These are phyloP conservation scores for Hydropsyche betteni DNA, from an alignment of 2,888 invertebrate genomes.

Conservation along the genomic window DNA sequence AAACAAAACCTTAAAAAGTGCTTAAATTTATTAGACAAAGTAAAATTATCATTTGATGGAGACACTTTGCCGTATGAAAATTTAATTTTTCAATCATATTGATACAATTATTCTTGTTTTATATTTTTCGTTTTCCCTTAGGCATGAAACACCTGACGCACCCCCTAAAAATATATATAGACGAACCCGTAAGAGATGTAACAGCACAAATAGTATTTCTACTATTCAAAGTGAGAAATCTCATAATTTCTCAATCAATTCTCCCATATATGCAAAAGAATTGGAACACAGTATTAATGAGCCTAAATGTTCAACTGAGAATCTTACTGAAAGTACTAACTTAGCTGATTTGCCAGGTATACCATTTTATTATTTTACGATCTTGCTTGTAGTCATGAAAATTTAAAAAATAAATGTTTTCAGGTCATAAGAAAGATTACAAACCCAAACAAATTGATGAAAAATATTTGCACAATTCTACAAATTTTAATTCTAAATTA, in stretches of 20 bases:
- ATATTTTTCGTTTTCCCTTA: too few species aligned
- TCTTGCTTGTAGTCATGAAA: background rate
- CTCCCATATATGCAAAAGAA: constrained; percentile 6
- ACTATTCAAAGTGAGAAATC: constrained; percentile 43
- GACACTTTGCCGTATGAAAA: too few species aligned
- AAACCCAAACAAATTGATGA: too few species aligned
- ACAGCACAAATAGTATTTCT: constrained; percentile 47
- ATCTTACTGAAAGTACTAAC: constrained; percentile 59
- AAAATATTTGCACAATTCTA: too few species aligned
- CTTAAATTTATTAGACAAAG: constrained; percentile 60
- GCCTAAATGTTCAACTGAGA: constrained; percentile 32
- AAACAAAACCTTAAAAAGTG: constrained; percentile 61
- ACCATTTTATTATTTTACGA: background rate
- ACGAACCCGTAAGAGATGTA: constrained; percentile 24
- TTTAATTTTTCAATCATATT: too few species aligned
- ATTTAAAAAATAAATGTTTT: background rate
- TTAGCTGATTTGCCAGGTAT: constrained; percentile 63
- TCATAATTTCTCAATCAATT: background rate
- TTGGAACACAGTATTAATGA: background rate
- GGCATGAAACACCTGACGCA: too few species aligned
- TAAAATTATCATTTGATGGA: constrained; percentile 55
- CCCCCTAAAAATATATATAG: too few species aligned
- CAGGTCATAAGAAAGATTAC: constrained; percentile 18
- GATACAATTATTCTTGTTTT: too few species aligned
- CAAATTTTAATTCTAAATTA: too few species aligned